phyloP scores from a whole-genome alignment of 2,888 invertebrate species.

The Holacanthella duospinosa region DNA sequence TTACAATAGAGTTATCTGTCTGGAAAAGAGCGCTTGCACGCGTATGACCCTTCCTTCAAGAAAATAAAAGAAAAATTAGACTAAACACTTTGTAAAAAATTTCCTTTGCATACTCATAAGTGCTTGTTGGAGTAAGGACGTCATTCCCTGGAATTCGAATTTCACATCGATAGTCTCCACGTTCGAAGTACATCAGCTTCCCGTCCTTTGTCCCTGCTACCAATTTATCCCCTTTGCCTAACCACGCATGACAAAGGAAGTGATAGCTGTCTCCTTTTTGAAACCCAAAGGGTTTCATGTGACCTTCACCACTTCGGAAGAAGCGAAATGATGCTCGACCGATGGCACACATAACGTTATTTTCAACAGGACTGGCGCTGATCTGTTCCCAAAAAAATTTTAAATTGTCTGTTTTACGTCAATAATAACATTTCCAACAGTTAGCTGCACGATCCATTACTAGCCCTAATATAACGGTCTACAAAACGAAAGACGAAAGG shows the following conservation, averaged over 20 bases:
- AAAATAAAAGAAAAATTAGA: not conserved
- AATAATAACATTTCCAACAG: conserved; percentile 38
- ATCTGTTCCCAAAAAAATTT: too few relatives aligned
- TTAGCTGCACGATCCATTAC: too few relatives aligned
- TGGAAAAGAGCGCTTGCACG: too few relatives aligned
- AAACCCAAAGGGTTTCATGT: conserved; percentile 73
- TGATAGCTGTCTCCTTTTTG: conserved; percentile 66
- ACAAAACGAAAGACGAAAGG: too few relatives aligned
- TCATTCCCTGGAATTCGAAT: conserved; percentile 42
- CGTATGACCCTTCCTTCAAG: too few relatives aligned
- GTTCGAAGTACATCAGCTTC: conserved; percentile 66
- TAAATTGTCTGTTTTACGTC: too few relatives aligned
- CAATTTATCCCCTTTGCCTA: conserved; percentile 65
- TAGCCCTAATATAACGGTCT: too few relatives aligned
- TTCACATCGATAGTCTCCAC: conserved; percentile 64
- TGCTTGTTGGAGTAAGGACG: not conserved
- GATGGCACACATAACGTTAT: conserved; percentile 58
- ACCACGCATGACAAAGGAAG: conserved; percentile 67
- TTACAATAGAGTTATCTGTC: not conserved
- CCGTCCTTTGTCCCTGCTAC: conserved; percentile 69
- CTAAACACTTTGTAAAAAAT: not conserved
- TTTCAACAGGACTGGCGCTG: conserved; percentile 65
- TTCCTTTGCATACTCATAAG: not conserved
- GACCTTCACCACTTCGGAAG: conserved; percentile 63
- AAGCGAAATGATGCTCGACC: conserved; percentile 59